Evolutionary conservation across 2,797 vertebrate genomes (phyloP).

Genomic region (Lates japonicus): DNA sequence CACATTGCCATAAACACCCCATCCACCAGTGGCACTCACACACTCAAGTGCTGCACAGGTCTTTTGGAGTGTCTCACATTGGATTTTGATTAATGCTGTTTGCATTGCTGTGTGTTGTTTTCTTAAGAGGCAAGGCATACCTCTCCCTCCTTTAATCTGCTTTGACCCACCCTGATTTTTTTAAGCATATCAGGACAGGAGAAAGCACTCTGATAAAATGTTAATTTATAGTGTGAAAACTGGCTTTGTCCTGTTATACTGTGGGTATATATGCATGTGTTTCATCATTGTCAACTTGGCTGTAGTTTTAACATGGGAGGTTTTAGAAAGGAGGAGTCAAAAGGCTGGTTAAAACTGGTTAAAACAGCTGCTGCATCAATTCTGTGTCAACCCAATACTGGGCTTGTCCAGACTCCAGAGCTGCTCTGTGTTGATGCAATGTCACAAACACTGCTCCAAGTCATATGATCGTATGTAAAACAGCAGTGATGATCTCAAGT

Average conservation of each 20-base stretch:
- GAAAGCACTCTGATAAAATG: conserved; percentile 25
- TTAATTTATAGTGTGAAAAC: background rate
- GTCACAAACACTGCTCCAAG: background rate
- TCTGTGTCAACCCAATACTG: background rate
- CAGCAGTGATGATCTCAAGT: background rate
- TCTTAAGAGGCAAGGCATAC: conserved; percentile 54
- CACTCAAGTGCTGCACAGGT: conserved; percentile 20
- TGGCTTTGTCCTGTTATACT: background rate
- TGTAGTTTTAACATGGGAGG: background rate
- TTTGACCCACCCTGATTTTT: conserved; percentile 60
- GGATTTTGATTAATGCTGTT: conserved; percentile 44
- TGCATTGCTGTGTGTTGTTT: conserved; percentile 61
- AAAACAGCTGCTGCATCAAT: background rate
- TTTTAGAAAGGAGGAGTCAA: background rate
- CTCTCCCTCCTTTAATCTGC: conserved; percentile 51
- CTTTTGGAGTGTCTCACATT: conserved; percentile 23
- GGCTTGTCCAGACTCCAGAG: background rate
- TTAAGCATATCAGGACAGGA: conserved; percentile 26
- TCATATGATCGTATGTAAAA: background rate
- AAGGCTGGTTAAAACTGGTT: background rate
- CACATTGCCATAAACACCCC: conserved; percentile 3
- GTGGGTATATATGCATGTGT: background rate
- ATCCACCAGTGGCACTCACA: background rate
- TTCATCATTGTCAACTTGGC: background rate
- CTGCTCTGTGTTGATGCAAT: background rate